A percentile compares a stretch with the other conserved stretches of the same genome.
phyloP scores from a whole-genome alignment of 2,888 invertebrate species.

The Rapana venosa region DNA sequence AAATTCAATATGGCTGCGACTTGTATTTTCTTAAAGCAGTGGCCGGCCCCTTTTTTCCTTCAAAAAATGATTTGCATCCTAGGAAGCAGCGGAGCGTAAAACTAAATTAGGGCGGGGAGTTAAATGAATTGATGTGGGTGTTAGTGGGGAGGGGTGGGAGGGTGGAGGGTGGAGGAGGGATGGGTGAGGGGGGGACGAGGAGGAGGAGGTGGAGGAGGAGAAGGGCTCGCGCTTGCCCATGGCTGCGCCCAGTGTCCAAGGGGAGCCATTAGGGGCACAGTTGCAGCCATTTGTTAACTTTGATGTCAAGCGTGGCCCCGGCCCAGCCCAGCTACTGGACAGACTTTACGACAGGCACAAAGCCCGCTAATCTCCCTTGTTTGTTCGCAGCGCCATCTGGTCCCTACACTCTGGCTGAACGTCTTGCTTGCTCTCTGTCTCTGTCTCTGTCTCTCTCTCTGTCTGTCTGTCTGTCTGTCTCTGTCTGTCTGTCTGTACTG shows the following conservation, averaged over 20 bases:
- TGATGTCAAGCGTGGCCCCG: slow-evolving; percentile 39
- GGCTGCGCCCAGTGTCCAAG: slow-evolving; percentile 6
- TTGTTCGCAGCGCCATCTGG: slow-evolving; percentile 44
- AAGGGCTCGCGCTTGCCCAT: background rate
- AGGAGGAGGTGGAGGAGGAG: too few species aligned
- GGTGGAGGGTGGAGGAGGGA: too few species aligned
- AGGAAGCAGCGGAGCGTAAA: slow-evolving; percentile 3
- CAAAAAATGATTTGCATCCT: slow-evolving; percentile 29
- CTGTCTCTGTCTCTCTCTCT: background rate
- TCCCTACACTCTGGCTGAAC: slow-evolving; percentile 6
- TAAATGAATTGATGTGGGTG: slow-evolving; percentile 33
- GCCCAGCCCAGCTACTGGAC: background rate
- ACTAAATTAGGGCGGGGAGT: slow-evolving; percentile 31
- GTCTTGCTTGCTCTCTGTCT: background rate
- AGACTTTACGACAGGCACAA: slow-evolving; percentile 41
- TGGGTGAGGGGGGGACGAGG: too few species aligned
- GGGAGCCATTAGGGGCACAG: slow-evolving; percentile 40
- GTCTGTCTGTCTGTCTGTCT: too few species aligned
- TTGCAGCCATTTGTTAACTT: slow-evolving; percentile 45
- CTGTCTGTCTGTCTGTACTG: too few species aligned
- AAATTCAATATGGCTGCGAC: slow-evolving; percentile 10
- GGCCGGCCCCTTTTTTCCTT: slow-evolving; percentile 12
- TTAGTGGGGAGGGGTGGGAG: background rate
- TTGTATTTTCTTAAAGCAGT: background rate
- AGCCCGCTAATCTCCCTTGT: slow-evolving; percentile 44